Percentiles rank a stretch among this genome's conserved stretches.
Conservation (phyloP, 2,113 vertebrate genomes). For the Mesocricetus auratus region DNA sequence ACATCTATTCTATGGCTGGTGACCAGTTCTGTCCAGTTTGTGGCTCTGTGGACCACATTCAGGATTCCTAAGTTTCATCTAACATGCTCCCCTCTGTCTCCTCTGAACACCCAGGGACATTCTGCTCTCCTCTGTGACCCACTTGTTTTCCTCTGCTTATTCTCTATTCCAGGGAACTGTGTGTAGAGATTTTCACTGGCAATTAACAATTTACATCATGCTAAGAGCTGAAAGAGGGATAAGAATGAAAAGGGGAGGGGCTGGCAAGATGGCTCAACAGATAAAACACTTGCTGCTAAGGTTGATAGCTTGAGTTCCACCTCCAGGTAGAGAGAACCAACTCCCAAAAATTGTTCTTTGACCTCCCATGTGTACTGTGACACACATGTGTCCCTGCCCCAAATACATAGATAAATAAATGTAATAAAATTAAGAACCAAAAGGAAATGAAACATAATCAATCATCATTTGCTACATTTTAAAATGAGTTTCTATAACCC, state of each 20-base stretch:
- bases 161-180: constrained; percentile 8
- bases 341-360: neutral
- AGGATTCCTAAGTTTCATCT: neutral
- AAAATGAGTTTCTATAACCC: neutral
- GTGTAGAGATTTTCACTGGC: constrained; percentile 20
- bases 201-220: neutral
- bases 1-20: neutral
- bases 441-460: neutral
- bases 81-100: neutral
- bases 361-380: neutral
- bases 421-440: neutral
- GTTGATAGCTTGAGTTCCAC: neutral
- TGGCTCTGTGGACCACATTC: neutral
- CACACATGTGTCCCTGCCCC: neutral
- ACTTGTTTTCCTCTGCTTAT: neutral
- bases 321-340: neutral
- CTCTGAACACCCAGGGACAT: neutral
- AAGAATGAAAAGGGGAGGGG: neutral
- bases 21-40: neutral
- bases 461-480: constrained; percentile 7
- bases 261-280: neutral
- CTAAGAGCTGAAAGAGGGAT: neutral
- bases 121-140: neutral
- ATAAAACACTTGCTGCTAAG: too few relatives aligned
- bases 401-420: neutral